phyloP scores from a whole-genome alignment of 2,113 vertebrate species.

The Aspiorhynchus laticeps region DNA sequence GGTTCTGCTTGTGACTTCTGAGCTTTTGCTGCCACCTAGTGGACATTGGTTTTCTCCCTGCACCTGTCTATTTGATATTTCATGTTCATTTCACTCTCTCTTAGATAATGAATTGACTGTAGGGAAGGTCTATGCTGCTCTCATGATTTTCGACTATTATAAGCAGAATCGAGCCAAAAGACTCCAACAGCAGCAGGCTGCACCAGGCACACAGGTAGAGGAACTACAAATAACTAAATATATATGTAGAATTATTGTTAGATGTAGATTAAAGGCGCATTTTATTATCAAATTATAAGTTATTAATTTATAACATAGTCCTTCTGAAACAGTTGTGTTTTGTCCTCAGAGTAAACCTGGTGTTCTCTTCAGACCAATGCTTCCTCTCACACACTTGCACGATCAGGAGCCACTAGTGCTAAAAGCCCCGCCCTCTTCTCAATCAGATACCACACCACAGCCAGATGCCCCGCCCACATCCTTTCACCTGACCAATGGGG shows the following conservation, averaged over 20 bases:
- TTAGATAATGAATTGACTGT: conserved; percentile 95
- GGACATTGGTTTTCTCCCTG: conserved; percentile 29
- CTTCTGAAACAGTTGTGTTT: not conserved
- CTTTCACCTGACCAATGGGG: conserved; percentile 78
- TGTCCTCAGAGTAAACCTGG: conserved; percentile 72
- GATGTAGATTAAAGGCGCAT: not conserved
- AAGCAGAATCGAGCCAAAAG: conserved; percentile 93
- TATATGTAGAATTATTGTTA: not conserved
- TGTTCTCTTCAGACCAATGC: conserved; percentile 74
- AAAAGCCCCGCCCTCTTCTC: conserved; percentile 66
- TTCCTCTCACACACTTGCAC: conserved; percentile 74
- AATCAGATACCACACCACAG: conserved; percentile 56
- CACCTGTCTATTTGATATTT: not conserved
- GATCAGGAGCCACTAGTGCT: conserved; percentile 80
- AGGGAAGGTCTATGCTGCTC: conserved; percentile 95
- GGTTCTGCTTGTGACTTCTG: not conserved
- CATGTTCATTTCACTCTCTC: conserved; percentile 49
- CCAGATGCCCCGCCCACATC: conserved; percentile 72
- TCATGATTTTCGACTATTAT: conserved; percentile 99
- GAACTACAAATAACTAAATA: not conserved
- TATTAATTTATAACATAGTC: not conserved
- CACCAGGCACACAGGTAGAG: conserved; percentile 45
- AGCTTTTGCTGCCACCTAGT: conserved; percentile 65
- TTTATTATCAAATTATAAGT: not conserved
- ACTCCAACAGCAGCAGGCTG: conserved; percentile 79